Evolutionary conservation across 1,140 invertebrate species (phyloP), one percentile per base, ranked within the genome.

Genomic region (Eupristina koningsbergeri): DNA sequence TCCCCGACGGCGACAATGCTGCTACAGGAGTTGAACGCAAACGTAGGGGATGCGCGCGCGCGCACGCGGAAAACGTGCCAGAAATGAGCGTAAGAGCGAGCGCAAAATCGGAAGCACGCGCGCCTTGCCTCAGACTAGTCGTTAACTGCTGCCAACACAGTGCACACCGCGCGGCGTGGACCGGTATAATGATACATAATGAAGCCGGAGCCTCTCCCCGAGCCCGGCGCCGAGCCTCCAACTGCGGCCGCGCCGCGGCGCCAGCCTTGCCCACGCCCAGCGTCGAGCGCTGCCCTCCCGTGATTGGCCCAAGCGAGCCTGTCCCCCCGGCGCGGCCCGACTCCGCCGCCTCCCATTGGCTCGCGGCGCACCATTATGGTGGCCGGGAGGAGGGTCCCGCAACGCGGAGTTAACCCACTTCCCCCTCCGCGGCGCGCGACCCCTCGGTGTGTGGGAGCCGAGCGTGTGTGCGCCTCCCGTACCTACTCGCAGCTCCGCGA

Each of bases 111-210:
- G n/a, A 91, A 89, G 88, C 90, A 91, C 91, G 91, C 91, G 91
- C 90, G 91, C 87, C 89, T 91, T 89, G 87, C 86, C 86, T 50
- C 71, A 41, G 73, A 58, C 45, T 89, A 71, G 67, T n/a, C 36
- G 67, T 71, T 71, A 71, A 71, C 67, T 71, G 67, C 67, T 45
- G 67, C 67, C 61, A 71, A 90, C 90, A 89, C 89, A 92, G 91
- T 92, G 91, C 89, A 92, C 91, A 92, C 92, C 90, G 91, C 91
- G 90, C 91, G 92, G 90, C 91, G 91, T 91, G 90, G 89, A 92
- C 91, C 91, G 90, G 91, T 93, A 92, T 93, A 93, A 92, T 93
- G 92, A 93, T 92, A 93, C 92, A 93, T 93, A 93, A 93, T 93
- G 91, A 93, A 93, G 89, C 89, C 89, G 74, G 89, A 90, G 91